Evolutionary conservation across 2,888 invertebrate species (phyloP), one percentile per base, ranked within the genome.

Genomic region (Drosophila aldrichi): DNA sequence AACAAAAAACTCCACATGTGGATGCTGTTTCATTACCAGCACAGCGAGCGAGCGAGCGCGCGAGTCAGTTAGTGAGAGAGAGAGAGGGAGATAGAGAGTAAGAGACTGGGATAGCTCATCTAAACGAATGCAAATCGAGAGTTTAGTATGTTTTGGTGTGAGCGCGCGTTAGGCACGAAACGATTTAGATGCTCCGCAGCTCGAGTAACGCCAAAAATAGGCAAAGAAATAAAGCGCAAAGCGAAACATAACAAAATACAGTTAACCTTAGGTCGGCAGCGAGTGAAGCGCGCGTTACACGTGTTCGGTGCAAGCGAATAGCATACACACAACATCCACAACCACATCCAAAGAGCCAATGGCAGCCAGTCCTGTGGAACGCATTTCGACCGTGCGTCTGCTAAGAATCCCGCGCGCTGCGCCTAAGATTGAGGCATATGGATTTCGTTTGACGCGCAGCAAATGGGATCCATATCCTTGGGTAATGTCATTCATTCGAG

Each of bases 401-500:
- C 84, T 97, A 10, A 94, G 94, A 77, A 93, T 96, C 3, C 94
- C 94, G 6, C 94, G 95, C 84, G 94, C 94, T 48, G 94, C 94
- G 57, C 85, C 82, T 25, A 94, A 94, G 62, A 77, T 86, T 20
- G 74, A 84, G n/a, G 94, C 95, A 3, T 94, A 95, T 46, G 96
- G 96, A 0, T 96, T 96, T 91, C 94, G 96, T 71, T 93, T 96
- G 43, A 96, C 96, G 0, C 94, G 96, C 79, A 96, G 95, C 8
- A 94, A 96, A 69, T 96, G 96, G 96, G 96, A 96, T 92, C 96
- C 96, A 0, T 96, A 96, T 92, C 96, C 96, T 25, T 96, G 96
- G 96, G 95, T 96, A 29, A 29, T 29, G 29, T 8, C 8, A 1
- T 29, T 2, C 29, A 81, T 54, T 0, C n/a, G 10, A 16, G 22